These are phyloP conservation scores for Calosoma granatense DNA, from an alignment of 1,140 invertebrate species.

Conservation along the genomic window DNA sequence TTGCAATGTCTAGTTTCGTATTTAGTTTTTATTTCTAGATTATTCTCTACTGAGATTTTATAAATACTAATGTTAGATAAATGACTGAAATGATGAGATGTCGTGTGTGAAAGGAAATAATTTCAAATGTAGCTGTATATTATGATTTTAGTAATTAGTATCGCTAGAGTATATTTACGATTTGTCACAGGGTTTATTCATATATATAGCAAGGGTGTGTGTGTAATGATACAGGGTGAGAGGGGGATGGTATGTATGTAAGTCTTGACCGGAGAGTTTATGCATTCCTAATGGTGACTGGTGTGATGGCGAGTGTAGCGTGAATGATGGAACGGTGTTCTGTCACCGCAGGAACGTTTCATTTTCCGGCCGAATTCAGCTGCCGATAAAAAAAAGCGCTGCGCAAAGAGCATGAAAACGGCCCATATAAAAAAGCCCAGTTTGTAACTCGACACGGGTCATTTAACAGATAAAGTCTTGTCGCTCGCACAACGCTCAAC, in stretches of 20 bases:
- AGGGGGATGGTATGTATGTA: background rate
- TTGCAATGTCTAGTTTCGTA: too few relatives aligned
- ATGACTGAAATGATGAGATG: too few relatives aligned
- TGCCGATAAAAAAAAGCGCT: constrained; percentile 6
- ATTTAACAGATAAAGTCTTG: constrained; percentile 6
- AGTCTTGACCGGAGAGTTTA: background rate
- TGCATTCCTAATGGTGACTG: background rate
- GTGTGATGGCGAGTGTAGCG: background rate
- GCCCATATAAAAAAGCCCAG: background rate
- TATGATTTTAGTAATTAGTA: too few relatives aligned
- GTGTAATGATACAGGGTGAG: background rate
- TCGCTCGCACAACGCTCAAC: background rate
- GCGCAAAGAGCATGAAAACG: constrained; percentile 7
- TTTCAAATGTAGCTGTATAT: too few relatives aligned
- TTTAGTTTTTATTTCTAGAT: too few relatives aligned
- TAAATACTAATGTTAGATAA: background rate
- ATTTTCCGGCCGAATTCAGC: constrained; percentile 7
- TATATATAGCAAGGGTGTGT: background rate
- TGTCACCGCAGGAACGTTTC: constrained; percentile 5
- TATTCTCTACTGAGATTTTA: background rate
- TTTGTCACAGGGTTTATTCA: too few relatives aligned
- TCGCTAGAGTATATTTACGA: too few relatives aligned
- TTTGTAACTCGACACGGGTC: constrained; percentile 2
- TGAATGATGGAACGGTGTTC: background rate
- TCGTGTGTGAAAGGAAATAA: too few relatives aligned